Conservation (phyloP, 2,113 vertebrate species). For the Nipponia nippon region DNA sequence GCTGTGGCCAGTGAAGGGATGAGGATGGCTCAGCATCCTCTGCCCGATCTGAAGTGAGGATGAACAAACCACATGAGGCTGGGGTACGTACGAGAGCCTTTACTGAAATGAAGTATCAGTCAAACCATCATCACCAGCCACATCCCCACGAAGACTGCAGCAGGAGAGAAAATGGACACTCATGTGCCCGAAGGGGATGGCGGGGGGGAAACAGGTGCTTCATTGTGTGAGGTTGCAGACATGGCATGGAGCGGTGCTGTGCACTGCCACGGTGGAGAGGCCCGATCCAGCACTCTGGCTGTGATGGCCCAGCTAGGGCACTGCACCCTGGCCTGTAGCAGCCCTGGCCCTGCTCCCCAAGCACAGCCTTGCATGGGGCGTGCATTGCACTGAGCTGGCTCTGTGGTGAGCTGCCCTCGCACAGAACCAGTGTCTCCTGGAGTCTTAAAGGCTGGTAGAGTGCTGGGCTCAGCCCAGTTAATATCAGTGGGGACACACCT, state of each 20-base stretch:
- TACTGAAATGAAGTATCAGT: background rate
- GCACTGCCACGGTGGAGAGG: rapidly evolving
- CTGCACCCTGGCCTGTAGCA: background rate
- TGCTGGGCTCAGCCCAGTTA: background rate
- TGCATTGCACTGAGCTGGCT: background rate
- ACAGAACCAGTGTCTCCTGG: background rate
- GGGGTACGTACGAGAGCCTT: background rate
- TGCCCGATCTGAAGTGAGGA: rapidly evolving
- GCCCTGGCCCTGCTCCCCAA: background rate
- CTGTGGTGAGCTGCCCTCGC: background rate
- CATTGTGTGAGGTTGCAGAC: background rate
- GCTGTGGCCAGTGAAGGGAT: background rate
- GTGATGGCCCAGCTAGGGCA: background rate
- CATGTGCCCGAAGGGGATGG: rapidly evolving
- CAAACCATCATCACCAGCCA: background rate
- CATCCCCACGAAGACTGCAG: background rate
- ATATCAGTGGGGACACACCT: background rate
- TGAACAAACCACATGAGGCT: background rate
- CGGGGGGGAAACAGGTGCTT: background rate
- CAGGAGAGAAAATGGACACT: background rate
- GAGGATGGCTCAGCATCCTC: background rate
- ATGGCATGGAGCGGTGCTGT: background rate
- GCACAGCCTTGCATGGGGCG: rapidly evolving
- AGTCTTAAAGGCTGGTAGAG: background rate
- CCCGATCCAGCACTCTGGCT: background rate